phyloP scores from a whole-genome alignment of 35 echinoderm and acorn worm genomes.

The Heliocidaris erythrogramma region DNA sequence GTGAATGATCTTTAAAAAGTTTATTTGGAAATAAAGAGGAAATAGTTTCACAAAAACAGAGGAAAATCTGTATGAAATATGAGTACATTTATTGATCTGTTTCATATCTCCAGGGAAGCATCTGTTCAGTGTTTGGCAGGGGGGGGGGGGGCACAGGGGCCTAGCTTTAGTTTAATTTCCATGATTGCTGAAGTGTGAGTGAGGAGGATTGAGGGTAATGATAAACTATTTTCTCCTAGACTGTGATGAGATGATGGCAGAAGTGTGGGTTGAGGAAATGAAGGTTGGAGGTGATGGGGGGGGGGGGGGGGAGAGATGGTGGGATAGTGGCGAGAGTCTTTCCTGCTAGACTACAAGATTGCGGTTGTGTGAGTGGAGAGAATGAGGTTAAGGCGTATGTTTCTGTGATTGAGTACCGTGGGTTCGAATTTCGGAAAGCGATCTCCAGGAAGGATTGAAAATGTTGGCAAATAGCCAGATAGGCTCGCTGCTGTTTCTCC shows the following conservation, averaged over 20 bases:
- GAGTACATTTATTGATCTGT: neutral
- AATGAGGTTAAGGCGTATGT: conserved; percentile 16
- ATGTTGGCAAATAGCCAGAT: conserved; percentile 1
- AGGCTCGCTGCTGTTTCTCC: neutral
- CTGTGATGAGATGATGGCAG: too few relatives aligned
- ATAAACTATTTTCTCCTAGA: too few relatives aligned
- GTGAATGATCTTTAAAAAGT: too few relatives aligned
- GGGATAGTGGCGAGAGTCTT: neutral
- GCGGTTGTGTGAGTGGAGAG: neutral
- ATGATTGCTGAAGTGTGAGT: neutral
- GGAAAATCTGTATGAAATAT: neutral
- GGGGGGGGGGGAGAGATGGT: too few relatives aligned
- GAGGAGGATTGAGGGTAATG: too few relatives aligned
- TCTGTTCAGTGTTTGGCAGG: neutral
- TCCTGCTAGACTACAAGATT: neutral
- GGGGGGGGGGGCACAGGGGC: neutral
- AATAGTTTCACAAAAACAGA: neutral
- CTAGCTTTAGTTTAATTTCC: neutral
- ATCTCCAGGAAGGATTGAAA: neutral
- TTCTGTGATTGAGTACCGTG: neutral
- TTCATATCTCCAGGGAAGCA: neutral
- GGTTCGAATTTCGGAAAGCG: neutral
- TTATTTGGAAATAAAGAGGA: neutral
- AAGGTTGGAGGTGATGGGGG: neutral
- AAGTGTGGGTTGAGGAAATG: too few relatives aligned